These are phyloP conservation scores for Stenodema calcarata DNA, from an alignment of 2,888 invertebrate species.

Conservation along the genomic window DNA sequence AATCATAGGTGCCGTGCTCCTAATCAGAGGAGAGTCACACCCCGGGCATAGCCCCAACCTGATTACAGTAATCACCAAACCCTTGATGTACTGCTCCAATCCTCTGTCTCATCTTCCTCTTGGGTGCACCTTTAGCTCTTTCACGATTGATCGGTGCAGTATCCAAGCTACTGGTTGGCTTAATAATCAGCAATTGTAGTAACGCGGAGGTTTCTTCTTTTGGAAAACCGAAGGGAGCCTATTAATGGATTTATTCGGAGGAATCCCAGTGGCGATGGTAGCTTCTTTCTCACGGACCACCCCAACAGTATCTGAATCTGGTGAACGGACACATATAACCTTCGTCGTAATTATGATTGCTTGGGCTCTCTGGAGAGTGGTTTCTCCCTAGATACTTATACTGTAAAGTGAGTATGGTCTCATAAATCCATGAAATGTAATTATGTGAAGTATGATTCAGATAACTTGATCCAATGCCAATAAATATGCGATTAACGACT, in stretches of 20 bases:
- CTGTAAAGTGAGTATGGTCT: no score
- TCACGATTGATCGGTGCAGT: constrained; percentile 45
- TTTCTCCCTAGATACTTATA: no score
- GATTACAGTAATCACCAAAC: constrained; percentile 44
- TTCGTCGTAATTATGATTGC: no score
- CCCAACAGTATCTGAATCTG: neutral
- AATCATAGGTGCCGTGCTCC: constrained; percentile 48
- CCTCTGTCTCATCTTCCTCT: constrained; percentile 13
- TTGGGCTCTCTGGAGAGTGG: no score
- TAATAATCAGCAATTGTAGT: constrained; percentile 31
- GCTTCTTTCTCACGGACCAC: constrained; percentile 17
- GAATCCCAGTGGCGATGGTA: neutral
- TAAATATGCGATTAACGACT: no score
- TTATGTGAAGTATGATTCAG: no score
- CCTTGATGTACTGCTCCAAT: constrained; percentile 38
- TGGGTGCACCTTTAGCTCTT: constrained; percentile 1
- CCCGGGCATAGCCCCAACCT: constrained; percentile 39
- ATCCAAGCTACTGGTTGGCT: constrained; percentile 37
- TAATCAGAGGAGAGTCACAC: constrained; percentile 47
- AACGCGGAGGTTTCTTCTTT: constrained; percentile 9
- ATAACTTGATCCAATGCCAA: no score
- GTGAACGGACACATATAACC: no score
- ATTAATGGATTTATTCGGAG: constrained; percentile 38
- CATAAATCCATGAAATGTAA: no score
- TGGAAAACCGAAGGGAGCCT: constrained; percentile 5